Conservation (phyloP, 2,888 invertebrate genomes). For the Aspidiotus rigidus region DNA sequence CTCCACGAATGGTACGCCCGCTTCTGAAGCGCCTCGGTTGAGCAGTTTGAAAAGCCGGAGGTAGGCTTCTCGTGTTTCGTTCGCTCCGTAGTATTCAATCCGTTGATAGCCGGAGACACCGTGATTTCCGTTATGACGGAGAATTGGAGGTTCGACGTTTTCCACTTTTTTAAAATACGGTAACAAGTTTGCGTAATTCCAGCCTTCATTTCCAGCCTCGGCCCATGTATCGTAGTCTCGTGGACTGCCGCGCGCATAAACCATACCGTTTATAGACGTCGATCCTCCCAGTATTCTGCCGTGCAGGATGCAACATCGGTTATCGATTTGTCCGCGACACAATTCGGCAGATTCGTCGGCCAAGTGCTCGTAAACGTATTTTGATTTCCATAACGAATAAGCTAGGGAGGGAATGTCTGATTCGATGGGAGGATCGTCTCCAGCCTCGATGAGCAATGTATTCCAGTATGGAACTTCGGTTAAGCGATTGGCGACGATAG, state of each 20-base stretch:
- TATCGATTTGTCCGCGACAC: constrained; percentile 5
- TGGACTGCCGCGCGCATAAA: constrained; percentile 56
- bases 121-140: not conserved
- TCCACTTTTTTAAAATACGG: constrained; percentile 46
- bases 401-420: constrained; percentile 47
- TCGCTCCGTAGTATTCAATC: constrained; percentile 10
- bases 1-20: constrained; percentile 14
- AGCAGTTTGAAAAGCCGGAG: constrained; percentile 3
- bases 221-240: constrained; percentile 58
- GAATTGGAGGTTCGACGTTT: constrained; percentile 39
- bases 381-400: constrained; percentile 38
- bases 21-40: constrained; percentile 11
- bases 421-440: constrained; percentile 45
- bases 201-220: constrained; percentile 51
- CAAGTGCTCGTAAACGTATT: constrained; percentile 6
- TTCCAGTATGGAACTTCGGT: constrained; percentile 45
- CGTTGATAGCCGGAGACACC: constrained; percentile 19
- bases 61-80: not conserved
- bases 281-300: constrained; percentile 18
- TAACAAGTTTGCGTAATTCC: constrained; percentile 49
- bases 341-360: not conserved
- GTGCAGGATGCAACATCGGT: constrained; percentile 13
- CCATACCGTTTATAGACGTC: constrained; percentile 42
- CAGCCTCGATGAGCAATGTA: constrained; percentile 49
- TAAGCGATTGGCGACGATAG: constrained; percentile 47